These are phyloP conservation scores for Netelia virgata DNA, from an alignment of 2,888 invertebrate genomes.

Conservation along the genomic window DNA sequence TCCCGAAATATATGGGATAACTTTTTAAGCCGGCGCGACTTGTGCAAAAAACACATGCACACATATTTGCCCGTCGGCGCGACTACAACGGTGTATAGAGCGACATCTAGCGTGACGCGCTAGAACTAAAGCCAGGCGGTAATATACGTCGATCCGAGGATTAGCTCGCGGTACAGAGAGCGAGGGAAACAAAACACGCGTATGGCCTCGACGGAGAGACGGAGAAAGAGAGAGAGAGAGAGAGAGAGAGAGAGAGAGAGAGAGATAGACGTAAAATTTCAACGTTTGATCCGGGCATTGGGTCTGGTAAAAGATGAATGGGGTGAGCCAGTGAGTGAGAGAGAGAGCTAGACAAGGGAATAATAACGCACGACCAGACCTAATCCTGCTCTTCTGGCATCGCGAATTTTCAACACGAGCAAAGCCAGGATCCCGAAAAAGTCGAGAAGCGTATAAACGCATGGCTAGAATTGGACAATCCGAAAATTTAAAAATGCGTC, in stretches of 20 bases:
- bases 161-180: conserved; percentile 37
- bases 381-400: conserved; percentile 58
- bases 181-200: conserved; percentile 63
- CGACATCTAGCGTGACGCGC: not conserved
- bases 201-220: not conserved
- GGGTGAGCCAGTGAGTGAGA: conserved; percentile 13
- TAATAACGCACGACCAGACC: conserved; percentile 55
- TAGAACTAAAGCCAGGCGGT: not conserved
- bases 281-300: conserved; percentile 66
- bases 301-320: not conserved
- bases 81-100: conserved; percentile 2
- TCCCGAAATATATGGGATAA: conserved; percentile 75
- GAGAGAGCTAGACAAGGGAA: conserved; percentile 55
- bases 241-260: conserved; percentile 9
- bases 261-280: conserved; percentile 58
- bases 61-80: not conserved
- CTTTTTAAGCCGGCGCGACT: conserved; percentile 73
- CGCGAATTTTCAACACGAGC: conserved; percentile 19
- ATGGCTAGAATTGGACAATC: not conserved
- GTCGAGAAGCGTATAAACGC: conserved; percentile 17
- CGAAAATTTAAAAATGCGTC: no score
- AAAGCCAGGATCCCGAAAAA: conserved; percentile 47
- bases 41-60: conserved; percentile 46
- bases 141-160: conserved; percentile 44
- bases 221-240: conserved; percentile 5